These are phyloP conservation scores for Muscicapa striata DNA, from an alignment of 2,797 vertebrate species.

Conservation along the genomic window DNA sequence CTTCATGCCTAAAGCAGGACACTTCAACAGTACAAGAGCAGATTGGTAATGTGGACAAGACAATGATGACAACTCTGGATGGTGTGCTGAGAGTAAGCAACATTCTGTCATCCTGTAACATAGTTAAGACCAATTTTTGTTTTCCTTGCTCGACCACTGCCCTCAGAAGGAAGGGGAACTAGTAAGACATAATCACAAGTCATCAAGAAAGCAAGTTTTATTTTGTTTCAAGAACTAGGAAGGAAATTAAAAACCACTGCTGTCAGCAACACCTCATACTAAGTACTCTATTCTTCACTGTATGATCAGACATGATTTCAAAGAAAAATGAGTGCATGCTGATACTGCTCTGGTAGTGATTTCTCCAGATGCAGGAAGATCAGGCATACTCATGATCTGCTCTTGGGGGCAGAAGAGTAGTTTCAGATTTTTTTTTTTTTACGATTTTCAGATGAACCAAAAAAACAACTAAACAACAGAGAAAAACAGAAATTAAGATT, in stretches of 20 bases:
- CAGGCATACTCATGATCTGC: not conserved
- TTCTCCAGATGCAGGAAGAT: not conserved
- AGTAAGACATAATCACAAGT: not conserved
- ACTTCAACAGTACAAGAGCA: not conserved
- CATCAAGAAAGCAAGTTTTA: not conserved
- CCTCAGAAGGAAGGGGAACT: fast-evolving
- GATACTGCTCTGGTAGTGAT: not conserved
- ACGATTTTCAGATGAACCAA: not conserved
- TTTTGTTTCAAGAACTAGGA: not conserved
- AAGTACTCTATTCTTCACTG: not conserved
- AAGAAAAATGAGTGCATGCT: not conserved
- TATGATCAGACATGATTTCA: not conserved
- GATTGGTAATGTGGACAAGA: not conserved
- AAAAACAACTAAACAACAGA: not conserved
- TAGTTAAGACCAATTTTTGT: not conserved
- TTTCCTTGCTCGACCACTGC: not conserved
- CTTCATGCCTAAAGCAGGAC: not conserved
- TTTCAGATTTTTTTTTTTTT: not conserved
- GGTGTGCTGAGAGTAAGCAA: fast-evolving
- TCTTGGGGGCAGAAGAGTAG: not conserved
- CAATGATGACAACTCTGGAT: not conserved
- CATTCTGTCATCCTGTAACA: not conserved
- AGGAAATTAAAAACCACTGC: not conserved
- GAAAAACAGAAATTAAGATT: not conserved
- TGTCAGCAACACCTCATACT: not conserved